A percentile compares a stretch with the other conserved stretches of the same genome.
Conservation (phyloP, 1,140 invertebrate genomes). For the Pogonomyrmex barbatus region DNA sequence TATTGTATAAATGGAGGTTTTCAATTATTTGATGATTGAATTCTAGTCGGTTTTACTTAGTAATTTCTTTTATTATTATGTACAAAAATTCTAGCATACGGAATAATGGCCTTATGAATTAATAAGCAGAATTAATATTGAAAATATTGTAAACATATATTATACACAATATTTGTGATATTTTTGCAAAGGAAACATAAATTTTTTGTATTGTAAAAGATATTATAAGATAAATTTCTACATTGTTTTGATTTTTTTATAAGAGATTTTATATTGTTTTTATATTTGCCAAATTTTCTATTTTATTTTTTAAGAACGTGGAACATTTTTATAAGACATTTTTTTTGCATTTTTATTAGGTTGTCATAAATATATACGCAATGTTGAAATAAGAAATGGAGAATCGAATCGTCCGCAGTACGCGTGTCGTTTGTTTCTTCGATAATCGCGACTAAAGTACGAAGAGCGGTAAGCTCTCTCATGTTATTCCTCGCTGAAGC, state of each 20-base stretch:
- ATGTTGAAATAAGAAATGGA: constrained; percentile 18
- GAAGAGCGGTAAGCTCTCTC: constrained; percentile 45
- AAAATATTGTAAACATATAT: constrained; percentile 2
- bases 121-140: constrained; percentile 28
- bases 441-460: constrained; percentile 54
- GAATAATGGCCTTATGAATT: background rate
- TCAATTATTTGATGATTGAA: constrained; percentile 27
- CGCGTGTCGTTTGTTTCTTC: constrained; percentile 64
- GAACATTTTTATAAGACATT: constrained; percentile 18
- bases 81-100: background rate
- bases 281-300: constrained; percentile 6
- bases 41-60: constrained; percentile 23
- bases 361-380: constrained; percentile 23
- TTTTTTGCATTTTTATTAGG: constrained; percentile 27
- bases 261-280: constrained; percentile 32
- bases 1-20: background rate
- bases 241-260: constrained; percentile 27
- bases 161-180: background rate
- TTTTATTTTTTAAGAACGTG: background rate
- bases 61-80: constrained; percentile 17
- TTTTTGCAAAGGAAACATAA: constrained; percentile 14
- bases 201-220: constrained; percentile 14
- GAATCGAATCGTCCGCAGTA: constrained; percentile 63
- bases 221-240: constrained; percentile 32
- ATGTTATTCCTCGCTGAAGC: constrained; percentile 71